phyloP scores from a whole-genome alignment of 1,140 invertebrate species.

The Tetramorium parvispinum region DNA sequence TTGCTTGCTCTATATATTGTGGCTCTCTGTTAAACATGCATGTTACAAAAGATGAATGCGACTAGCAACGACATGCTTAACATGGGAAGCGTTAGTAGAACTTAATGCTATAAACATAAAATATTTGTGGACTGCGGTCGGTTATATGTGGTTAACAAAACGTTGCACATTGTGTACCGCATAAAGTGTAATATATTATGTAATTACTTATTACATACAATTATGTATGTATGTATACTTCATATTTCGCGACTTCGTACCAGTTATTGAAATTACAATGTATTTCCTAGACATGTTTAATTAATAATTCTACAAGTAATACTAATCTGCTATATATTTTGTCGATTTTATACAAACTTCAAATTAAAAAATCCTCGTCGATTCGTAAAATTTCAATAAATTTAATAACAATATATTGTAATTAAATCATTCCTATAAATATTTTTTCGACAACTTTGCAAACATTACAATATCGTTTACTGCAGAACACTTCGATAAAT shows the following conservation, averaged over 20 bases:
- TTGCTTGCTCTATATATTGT: neutral
- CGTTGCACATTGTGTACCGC: neutral
- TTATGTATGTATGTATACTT: neutral
- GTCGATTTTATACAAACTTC: conserved; percentile 17
- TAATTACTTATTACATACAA: neutral
- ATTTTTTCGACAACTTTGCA: neutral
- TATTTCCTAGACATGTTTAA: conserved; percentile 48
- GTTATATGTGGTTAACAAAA: neutral
- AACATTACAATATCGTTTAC: neutral
- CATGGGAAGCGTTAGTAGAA: conserved; percentile 1
- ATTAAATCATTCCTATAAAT: neutral
- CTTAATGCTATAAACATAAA: conserved; percentile 20
- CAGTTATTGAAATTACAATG: conserved; percentile 53
- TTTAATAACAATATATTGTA: neutral
- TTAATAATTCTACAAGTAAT: conserved; percentile 61
- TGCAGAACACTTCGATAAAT: neutral
- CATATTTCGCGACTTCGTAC: neutral
- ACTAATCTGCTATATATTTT: conserved; percentile 56
- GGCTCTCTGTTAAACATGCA: neutral
- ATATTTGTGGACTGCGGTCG: conserved; percentile 10
- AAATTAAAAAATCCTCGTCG: neutral
- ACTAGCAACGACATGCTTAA: conserved; percentile 17
- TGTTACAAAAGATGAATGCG: conserved; percentile 19
- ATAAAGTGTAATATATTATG: neutral
- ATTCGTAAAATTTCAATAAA: neutral